phyloP scores from a whole-genome alignment of 2,888 invertebrate genomes.

The Cryptus viduatorius region DNA sequence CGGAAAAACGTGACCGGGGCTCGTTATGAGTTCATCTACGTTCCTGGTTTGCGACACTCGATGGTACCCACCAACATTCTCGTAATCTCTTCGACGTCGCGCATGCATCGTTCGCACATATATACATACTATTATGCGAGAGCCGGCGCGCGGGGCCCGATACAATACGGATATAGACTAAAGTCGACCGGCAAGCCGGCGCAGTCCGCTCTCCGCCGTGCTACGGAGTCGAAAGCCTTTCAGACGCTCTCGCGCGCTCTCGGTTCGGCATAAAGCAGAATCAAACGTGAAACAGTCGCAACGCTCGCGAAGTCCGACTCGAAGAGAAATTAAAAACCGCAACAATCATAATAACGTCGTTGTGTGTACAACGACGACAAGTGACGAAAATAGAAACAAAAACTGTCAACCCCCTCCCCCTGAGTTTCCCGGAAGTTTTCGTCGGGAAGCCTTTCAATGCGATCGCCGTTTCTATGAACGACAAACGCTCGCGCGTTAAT shows the following conservation, averaged over 20 bases:
- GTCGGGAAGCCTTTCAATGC: slow-evolving; percentile 19
- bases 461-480: slow-evolving; percentile 11
- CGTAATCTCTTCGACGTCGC: slow-evolving; percentile 59
- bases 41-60: slow-evolving; percentile 65
- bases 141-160: slow-evolving; percentile 62
- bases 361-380: not conserved
- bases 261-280: slow-evolving; percentile 27
- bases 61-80: slow-evolving; percentile 65
- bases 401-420: not conserved
- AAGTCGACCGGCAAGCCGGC: slow-evolving; percentile 73
- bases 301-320: not conserved
- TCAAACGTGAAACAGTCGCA: slow-evolving; percentile 16
- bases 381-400: not conserved
- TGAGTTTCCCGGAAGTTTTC: slow-evolving; percentile 3
- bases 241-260: slow-evolving; percentile 47
- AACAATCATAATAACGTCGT: not conserved
- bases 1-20: slow-evolving; percentile 17
- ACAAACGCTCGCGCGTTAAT: slow-evolving; percentile 6
- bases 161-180: slow-evolving; percentile 77
- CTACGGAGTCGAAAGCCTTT: slow-evolving; percentile 59
- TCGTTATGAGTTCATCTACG: slow-evolving; percentile 20
- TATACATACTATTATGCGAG: slow-evolving; percentile 56
- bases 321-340: not conserved
- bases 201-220: slow-evolving; percentile 72
- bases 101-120: slow-evolving; percentile 18